These are phyloP conservation scores for Griposia aprilina DNA, from an alignment of 2,888 invertebrate genomes.

Conservation along the genomic window DNA sequence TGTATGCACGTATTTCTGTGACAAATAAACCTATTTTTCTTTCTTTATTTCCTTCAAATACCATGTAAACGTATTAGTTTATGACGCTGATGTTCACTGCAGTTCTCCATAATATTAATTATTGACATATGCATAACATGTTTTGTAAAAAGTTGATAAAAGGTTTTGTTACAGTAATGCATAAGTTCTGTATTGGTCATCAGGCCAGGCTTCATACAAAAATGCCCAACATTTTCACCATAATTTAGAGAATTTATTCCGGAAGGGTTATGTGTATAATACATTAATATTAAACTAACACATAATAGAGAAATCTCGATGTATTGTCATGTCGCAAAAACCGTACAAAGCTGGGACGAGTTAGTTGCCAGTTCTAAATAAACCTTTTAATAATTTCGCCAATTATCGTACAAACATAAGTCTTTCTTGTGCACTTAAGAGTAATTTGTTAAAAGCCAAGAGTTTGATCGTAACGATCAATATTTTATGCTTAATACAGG, in stretches of 20 bases:
- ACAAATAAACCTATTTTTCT: no score
- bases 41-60: no score
- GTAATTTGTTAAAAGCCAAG: constrained; percentile 66
- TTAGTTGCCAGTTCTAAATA: constrained; percentile 16
- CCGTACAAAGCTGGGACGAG: neutral
- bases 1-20: no score
- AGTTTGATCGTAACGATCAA: constrained; percentile 55
- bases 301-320: neutral
- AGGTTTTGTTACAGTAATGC: no score
- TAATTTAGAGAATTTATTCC: neutral
- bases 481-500: constrained; percentile 26
- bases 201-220: no score
- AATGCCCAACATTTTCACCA: neutral
- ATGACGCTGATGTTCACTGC: no score
- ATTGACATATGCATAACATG: no score
- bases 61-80: no score
- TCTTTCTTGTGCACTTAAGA: constrained; percentile 45
- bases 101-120: no score
- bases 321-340: neutral
- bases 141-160: no score
- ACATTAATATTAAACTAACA: neutral
- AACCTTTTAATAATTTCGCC: constrained; percentile 29
- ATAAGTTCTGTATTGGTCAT: no score
- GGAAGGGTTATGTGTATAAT: neutral
- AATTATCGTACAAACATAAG: constrained; percentile 48